Evolutionary conservation across 2,113 vertebrate genomes (phyloP).

Genomic region (Psittacara wagleri): DNA sequence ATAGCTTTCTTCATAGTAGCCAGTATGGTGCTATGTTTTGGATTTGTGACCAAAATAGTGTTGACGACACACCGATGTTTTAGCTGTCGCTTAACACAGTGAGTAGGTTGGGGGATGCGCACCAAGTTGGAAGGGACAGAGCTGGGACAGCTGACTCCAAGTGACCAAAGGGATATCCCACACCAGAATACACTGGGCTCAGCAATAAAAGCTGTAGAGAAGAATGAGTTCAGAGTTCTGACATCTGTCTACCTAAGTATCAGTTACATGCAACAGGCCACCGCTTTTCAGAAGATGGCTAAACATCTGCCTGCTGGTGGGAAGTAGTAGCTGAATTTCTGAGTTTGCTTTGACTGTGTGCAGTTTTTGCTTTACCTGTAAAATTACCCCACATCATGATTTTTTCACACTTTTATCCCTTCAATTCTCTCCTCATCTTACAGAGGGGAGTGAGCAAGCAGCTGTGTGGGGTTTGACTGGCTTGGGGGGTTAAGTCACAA

Average conservation of each 20-base stretch:
- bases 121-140: neutral
- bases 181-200: neutral
- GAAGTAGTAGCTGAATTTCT: neutral
- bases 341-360: neutral
- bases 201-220: neutral
- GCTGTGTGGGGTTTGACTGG: neutral
- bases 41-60: neutral
- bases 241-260: neutral
- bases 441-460: neutral
- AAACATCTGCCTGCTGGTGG: neutral
- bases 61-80: neutral
- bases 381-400: neutral
- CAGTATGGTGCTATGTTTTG: neutral
- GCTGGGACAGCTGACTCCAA: neutral
- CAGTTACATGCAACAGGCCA: accelerated
- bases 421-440: neutral
- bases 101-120: neutral
- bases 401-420: neutral
- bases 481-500: too few species aligned
- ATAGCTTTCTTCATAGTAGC: neutral
- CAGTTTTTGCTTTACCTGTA: neutral
- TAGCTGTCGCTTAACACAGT: too few species aligned
- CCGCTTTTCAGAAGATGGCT: neutral
- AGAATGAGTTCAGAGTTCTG: neutral
- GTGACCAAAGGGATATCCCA: neutral